Conservation (phyloP, 2,888 invertebrate genomes). For the Anoplius nigerrimus region DNA sequence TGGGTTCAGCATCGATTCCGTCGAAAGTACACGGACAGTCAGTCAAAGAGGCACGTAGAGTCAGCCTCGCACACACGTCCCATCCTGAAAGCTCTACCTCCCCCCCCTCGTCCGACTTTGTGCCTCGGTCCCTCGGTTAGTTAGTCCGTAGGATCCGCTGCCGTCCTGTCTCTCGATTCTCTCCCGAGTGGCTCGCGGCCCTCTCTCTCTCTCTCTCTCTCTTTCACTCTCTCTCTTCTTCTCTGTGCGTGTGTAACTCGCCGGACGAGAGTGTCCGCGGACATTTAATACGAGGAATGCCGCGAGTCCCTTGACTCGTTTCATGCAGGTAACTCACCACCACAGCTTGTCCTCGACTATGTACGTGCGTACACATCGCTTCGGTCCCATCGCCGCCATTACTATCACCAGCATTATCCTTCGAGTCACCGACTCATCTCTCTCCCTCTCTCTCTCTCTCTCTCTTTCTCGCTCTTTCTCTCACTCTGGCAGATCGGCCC, state of each 20-base stretch:
- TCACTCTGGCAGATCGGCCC: slow-evolving; percentile 3
- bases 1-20: too few relatives aligned
- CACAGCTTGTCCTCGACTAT: slow-evolving; percentile 15
- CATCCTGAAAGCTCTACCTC: slow-evolving; percentile 21
- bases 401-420: slow-evolving; percentile 30
- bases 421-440: slow-evolving; percentile 17
- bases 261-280: slow-evolving; percentile 36
- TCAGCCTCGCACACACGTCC: slow-evolving; percentile 23
- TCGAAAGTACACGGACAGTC: slow-evolving; percentile 18
- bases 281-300: slow-evolving; percentile 64
- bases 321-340: slow-evolving; percentile 53
- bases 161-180: slow-evolving; percentile 45
- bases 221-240: too few relatives aligned
- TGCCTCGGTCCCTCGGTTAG: slow-evolving; percentile 27
- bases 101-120: slow-evolving; percentile 10
- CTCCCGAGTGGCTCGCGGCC: slow-evolving; percentile 23
- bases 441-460: too few relatives aligned
- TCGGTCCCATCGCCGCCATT: slow-evolving; percentile 28
- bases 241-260: slow-evolving; percentile 4
- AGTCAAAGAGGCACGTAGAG: slow-evolving; percentile 19
- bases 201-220: slow-evolving; percentile 27
- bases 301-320: slow-evolving; percentile 43
- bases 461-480: too few relatives aligned
- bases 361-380: too few relatives aligned
- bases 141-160: slow-evolving; percentile 34